These are phyloP conservation scores for Brachylomia viminalis DNA, from an alignment of 2,888 invertebrate genomes.

Conservation along the genomic window DNA sequence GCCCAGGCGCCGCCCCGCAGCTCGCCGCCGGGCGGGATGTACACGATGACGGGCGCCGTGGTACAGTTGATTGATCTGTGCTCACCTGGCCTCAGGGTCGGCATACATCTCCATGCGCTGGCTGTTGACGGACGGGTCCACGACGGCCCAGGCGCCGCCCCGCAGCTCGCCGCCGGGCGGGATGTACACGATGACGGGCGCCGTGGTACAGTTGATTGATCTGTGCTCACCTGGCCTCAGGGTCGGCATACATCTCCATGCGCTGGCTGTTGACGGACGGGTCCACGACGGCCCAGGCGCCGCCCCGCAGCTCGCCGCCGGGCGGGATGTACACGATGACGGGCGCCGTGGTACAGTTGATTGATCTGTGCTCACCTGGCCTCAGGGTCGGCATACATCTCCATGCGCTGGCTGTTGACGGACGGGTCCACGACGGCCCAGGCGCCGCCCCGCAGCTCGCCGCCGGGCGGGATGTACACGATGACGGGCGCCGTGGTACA, in stretches of 20 bases:
- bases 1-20: constrained; percentile 99
- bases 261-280: constrained; percentile 97
- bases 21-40: constrained; percentile 99
- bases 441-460: constrained; percentile 98
- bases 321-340: constrained; percentile 99
- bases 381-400: constrained; percentile 99
- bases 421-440: constrained; percentile 99
- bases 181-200: constrained; percentile 98
- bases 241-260: constrained; percentile 99
- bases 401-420: constrained; percentile 98
- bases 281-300: constrained; percentile 99
- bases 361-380: constrained; percentile 89
- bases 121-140: constrained; percentile 98
- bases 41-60: constrained; percentile 97
- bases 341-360: constrained; percentile 93
- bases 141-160: constrained; percentile 99
- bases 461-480: constrained; percentile 99
- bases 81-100: constrained; percentile 95
- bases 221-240: constrained; percentile 92
- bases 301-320: constrained; percentile 98
- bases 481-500: constrained; percentile 96
- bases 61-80: constrained; percentile 74
- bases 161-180: constrained; percentile 99
- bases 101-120: constrained; percentile 99
- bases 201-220: constrained; percentile 87